phyloP scores from a whole-genome alignment of 2,797 vertebrate genomes.

The Fistularia commersonii region DNA sequence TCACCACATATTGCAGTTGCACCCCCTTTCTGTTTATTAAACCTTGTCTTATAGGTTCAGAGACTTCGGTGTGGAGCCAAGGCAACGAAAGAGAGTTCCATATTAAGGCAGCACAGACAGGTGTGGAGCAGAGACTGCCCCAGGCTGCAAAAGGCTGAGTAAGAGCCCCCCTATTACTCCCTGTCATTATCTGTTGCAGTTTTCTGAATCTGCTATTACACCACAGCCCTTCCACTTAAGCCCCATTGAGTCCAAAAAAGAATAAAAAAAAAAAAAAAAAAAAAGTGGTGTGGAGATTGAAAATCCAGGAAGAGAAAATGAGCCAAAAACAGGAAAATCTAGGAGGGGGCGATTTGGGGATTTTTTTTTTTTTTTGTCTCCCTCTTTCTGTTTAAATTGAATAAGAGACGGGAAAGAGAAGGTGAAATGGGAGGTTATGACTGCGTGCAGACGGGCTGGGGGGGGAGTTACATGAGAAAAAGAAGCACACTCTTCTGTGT shows the following conservation, averaged over 20 bases:
- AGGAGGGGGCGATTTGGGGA: not conserved
- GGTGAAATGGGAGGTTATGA: conserved; percentile 13
- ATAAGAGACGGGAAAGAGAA: conserved; percentile 24
- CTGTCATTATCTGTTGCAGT: conserved; percentile 63
- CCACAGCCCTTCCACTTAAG: conserved; percentile 49
- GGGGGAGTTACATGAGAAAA: conserved; percentile 6
- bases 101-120: conserved; percentile 84
- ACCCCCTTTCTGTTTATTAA: conserved; percentile 27
- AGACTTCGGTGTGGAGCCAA: conserved; percentile 79
- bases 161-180: conserved; percentile 65
- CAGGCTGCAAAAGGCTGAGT: conserved; percentile 80
- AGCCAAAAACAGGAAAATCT: conserved; percentile 11
- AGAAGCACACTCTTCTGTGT: conserved; percentile 11
- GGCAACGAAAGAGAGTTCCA: conserved; percentile 78
- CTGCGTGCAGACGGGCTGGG: not conserved
- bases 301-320: conserved; percentile 27
- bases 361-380: no score
- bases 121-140: conserved; percentile 86
- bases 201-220: conserved; percentile 60
- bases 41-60: conserved; percentile 76
- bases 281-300: not conserved
- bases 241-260: conserved; percentile 39
- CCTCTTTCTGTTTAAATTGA: conserved; percentile 36
- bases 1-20: conserved; percentile 5
- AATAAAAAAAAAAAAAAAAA: no score